phyloP scores from a whole-genome alignment of 2,113 vertebrate species.

The Agapornis roseicollis region DNA sequence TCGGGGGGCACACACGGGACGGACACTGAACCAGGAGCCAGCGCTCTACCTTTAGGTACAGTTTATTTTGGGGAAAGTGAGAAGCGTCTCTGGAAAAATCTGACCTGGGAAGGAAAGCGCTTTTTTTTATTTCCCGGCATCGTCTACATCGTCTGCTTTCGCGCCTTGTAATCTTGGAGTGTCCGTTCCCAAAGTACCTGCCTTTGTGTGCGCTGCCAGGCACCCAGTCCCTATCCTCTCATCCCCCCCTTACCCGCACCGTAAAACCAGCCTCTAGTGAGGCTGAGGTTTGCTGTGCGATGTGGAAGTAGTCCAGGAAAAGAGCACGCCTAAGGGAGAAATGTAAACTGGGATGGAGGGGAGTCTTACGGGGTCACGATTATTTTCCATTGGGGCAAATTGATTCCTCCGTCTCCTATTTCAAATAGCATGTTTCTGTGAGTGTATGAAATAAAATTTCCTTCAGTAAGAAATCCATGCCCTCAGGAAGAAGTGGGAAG shows the following conservation, averaged over 20 bases:
- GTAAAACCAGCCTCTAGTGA: neutral
- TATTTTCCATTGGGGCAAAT: neutral
- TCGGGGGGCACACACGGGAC: neutral
- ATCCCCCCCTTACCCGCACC: neutral
- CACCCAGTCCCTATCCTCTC: neutral
- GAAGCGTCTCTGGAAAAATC: neutral
- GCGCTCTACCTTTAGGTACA: neutral
- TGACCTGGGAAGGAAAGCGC: neutral
- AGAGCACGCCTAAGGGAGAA: neutral
- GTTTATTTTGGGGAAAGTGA: neutral
- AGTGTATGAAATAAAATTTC: slow-evolving; percentile 5
- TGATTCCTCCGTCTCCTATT: neutral
- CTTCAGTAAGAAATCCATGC: neutral
- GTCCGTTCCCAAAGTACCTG: neutral
- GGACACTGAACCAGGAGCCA: neutral
- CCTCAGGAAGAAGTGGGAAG: slow-evolving; percentile 18
- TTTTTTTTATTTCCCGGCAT: neutral
- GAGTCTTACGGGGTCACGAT: neutral
- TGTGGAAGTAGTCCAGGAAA: neutral
- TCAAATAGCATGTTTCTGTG: neutral
- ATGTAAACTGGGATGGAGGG: neutral
- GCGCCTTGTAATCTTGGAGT: neutral
- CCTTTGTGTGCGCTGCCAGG: slow-evolving; percentile 22
- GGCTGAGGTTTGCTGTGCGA: neutral
- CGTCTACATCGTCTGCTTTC: neutral